phyloP scores from a whole-genome alignment of 2,888 invertebrate species.

The Epinotia nisella region DNA sequence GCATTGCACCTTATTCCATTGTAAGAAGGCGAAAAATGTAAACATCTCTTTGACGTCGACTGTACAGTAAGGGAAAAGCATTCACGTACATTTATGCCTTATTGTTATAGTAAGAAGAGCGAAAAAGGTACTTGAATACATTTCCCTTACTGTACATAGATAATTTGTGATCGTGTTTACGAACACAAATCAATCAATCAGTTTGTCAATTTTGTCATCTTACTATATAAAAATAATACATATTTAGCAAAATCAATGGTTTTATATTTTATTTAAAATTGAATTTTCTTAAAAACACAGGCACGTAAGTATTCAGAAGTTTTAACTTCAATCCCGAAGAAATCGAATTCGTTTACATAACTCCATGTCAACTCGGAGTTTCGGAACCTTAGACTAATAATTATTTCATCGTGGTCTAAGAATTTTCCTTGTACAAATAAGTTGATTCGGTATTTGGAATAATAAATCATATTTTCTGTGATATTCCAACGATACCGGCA shows the following conservation, averaged over 20 bases:
- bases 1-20: too few species aligned
- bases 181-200: too few species aligned
- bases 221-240: background rate
- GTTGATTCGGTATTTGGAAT: conserved; percentile 29
- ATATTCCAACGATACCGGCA: conserved; percentile 32
- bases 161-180: too few species aligned
- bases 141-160: too few species aligned
- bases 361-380: conserved; percentile 30
- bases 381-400: conserved; percentile 31
- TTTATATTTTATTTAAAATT: too few species aligned
- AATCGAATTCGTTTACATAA: conserved; percentile 30
- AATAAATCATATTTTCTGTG: conserved; percentile 35
- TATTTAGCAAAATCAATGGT: background rate
- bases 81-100: too few species aligned
- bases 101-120: too few species aligned
- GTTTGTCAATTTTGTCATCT: background rate
- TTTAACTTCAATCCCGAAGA: conserved; percentile 2
- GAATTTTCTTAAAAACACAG: too few species aligned
- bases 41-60: too few species aligned
- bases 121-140: too few species aligned
- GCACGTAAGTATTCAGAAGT: background rate
- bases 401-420: conserved; percentile 32
- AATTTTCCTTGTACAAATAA: conserved; percentile 29
- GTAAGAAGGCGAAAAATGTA: too few species aligned
- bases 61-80: too few species aligned